Percentiles rank a stretch among this genome's conserved stretches.
Evolutionary conservation across 2,797 vertebrate species (phyloP).

Genomic region (Catostomus latipinnis): DNA sequence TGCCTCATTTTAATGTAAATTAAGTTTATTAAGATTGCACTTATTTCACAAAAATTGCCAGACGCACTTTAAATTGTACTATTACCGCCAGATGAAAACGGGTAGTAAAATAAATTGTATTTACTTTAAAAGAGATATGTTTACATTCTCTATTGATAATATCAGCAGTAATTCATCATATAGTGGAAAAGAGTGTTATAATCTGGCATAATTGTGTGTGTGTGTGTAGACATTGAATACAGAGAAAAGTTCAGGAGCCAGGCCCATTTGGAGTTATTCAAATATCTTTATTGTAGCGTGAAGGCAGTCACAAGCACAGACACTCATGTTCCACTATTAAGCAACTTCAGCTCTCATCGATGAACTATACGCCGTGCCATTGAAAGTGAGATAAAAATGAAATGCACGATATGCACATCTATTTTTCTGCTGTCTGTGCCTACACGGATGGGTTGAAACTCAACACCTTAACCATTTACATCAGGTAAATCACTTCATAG

Average conservation of each 20-base stretch:
- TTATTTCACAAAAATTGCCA: too few species aligned
- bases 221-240: neutral
- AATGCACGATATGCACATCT: neutral
- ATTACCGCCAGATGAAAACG: too few species aligned
- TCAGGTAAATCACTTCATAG: neutral
- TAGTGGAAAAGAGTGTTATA: too few species aligned
- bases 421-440: constrained; percentile 5
- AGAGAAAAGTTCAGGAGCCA: neutral
- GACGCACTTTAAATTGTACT: too few species aligned
- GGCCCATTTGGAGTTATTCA: constrained; percentile 45
- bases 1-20: too few species aligned
- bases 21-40: too few species aligned
- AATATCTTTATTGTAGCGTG: constrained; percentile 24
- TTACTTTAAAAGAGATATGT: too few species aligned
- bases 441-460: constrained; percentile 9
- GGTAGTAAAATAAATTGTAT: too few species aligned
- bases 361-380: neutral
- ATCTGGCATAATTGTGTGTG: too few species aligned
- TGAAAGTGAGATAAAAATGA: neutral
- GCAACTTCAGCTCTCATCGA: neutral
- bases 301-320: neutral
- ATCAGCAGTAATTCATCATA: too few species aligned
- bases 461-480: neutral
- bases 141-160: too few species aligned
- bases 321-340: neutral